Percentiles rank a stretch among this genome's conserved stretches.
These are phyloP conservation scores for Prorops nasuta DNA, from an alignment of 1,140 invertebrate genomes.

Conservation along the genomic window DNA sequence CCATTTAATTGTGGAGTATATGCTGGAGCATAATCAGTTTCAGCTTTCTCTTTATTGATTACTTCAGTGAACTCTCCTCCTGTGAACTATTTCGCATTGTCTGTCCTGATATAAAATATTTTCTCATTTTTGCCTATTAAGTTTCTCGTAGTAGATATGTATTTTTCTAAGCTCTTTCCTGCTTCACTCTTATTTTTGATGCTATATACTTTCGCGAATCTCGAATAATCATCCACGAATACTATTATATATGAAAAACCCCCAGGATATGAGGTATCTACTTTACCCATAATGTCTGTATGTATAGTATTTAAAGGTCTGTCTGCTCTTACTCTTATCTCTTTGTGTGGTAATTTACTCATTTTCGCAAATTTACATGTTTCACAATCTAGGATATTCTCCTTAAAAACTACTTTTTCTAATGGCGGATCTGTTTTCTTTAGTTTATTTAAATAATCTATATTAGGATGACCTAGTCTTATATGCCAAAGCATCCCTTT, in stretches of 20 bases:
- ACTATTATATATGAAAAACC: constrained; percentile 5
- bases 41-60: constrained; percentile 4
- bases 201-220: not conserved
- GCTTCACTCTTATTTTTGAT: constrained; percentile 5
- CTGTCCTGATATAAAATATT: constrained; percentile 5
- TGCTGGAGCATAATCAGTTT: not conserved
- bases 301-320: constrained; percentile 10
- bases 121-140: constrained; percentile 4
- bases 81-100: constrained; percentile 3
- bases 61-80: constrained; percentile 1
- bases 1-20: constrained; percentile 33
- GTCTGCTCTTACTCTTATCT: constrained; percentile 4
- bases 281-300: constrained; percentile 14
- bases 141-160: constrained; percentile 2
- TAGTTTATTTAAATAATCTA: constrained; percentile 14
- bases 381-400: constrained; percentile 14
- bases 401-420: constrained; percentile 10
- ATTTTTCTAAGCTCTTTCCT: constrained; percentile 6
- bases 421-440: constrained; percentile 8
- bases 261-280: constrained; percentile 7
- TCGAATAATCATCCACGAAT: constrained; percentile 11
- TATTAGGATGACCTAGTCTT: constrained; percentile 17
- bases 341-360: constrained; percentile 4
- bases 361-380: constrained; percentile 12
- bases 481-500: constrained; percentile 18